A percentile compares a stretch with the other conserved stretches of the same genome.
Conservation (phyloP, 2,888 invertebrate species). For the Stenichneumon culpator region DNA sequence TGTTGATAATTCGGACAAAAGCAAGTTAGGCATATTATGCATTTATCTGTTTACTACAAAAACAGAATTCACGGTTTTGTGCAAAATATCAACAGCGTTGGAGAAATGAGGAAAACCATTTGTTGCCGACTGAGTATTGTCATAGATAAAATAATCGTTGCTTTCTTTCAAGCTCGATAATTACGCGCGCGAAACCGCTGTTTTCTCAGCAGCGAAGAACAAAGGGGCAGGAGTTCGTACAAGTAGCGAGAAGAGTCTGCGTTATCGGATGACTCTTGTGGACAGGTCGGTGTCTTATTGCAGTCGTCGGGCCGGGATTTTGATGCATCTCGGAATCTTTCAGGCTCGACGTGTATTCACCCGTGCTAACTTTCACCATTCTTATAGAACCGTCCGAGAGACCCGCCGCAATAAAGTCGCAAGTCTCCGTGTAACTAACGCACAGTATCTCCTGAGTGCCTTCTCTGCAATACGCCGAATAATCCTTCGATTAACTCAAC, state of each 20-base stretch:
- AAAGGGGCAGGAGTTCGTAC: conserved; percentile 84
- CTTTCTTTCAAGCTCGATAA: not conserved
- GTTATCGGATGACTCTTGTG: conserved; percentile 88
- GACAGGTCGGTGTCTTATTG: conserved; percentile 88
- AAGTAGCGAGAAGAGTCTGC: conserved; percentile 87
- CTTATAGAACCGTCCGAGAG: conserved; percentile 88
- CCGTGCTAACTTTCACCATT: conserved; percentile 86
- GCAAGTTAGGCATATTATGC: too few species aligned
- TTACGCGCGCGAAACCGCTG: not conserved
- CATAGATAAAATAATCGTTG: not conserved
- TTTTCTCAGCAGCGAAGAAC: not conserved
- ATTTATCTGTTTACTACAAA: too few species aligned
- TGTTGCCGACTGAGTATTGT: not conserved
- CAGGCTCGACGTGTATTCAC: conserved; percentile 86
- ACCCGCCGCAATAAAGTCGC: conserved; percentile 87
- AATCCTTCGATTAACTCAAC: not conserved
- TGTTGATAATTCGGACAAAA: too few species aligned
- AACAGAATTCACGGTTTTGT: too few species aligned
- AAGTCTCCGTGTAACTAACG: conserved; percentile 88
- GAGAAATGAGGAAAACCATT: not conserved
- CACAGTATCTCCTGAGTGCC: conserved; percentile 87
- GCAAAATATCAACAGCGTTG: too few species aligned
- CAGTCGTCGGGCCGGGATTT: conserved; percentile 87
- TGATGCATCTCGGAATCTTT: conserved; percentile 87
- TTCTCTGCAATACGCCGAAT: conserved; percentile 83